Conservation (phyloP, 2,113 vertebrate species). For the Ondatra zibethicus region DNA sequence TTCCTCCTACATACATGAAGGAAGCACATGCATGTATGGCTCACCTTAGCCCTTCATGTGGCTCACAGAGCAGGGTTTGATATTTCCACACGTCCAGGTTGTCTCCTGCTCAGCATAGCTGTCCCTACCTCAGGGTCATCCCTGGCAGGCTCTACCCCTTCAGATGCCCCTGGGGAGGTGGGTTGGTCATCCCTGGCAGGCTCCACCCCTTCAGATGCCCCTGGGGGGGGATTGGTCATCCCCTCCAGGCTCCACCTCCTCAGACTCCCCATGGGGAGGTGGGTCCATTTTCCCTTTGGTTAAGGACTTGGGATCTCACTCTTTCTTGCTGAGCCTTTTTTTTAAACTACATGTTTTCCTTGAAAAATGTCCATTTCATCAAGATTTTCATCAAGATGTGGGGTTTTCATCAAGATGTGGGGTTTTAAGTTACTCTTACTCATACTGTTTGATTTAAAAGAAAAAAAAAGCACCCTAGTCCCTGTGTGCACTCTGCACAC, state of each 20-base stretch:
- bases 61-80: rapidly evolving
- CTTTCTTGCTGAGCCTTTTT: slow-evolving; percentile 39
- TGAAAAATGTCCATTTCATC: not conserved
- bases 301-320: not conserved
- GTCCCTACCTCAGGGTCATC: not conserved
- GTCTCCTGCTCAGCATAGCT: rapidly evolving
- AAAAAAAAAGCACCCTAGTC: not conserved
- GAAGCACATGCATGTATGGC: rapidly evolving
- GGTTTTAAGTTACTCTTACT: not conserved
- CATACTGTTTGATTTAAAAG: not conserved
- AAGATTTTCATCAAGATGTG: not conserved
- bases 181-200: not conserved
- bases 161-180: not conserved
- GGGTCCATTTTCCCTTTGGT: not conserved
- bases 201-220: not conserved
- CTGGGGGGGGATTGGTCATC: not conserved
- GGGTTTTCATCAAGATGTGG: not conserved
- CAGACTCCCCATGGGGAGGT: not conserved
- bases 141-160: rapidly evolving
- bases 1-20: rapidly evolving
- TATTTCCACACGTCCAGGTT: rapidly evolving
- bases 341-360: not conserved
- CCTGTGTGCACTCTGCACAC: not conserved
- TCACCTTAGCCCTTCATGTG: not conserved
- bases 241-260: rapidly evolving